phyloP scores from a whole-genome alignment of 2,113 vertebrate genomes.

The Myxocyprinus asiaticus region DNA sequence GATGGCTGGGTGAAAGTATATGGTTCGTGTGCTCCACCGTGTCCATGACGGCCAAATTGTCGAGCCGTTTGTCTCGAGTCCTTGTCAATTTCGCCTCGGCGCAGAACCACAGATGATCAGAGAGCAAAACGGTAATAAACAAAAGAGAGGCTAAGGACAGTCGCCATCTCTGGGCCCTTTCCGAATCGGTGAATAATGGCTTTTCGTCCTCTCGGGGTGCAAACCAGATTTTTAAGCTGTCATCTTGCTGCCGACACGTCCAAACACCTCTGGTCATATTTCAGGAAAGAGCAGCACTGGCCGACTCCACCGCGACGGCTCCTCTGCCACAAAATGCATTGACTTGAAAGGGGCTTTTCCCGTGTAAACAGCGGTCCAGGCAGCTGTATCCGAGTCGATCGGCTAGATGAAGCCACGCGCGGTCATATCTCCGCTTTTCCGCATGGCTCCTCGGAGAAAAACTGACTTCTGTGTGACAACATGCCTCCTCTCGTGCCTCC shows the following conservation, averaged over 20 bases:
- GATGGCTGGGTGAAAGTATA: slow-evolving; percentile 66
- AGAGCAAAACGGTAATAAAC: slow-evolving; percentile 98
- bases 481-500: slow-evolving; percentile 77
- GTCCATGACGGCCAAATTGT: slow-evolving; percentile 65
- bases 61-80: slow-evolving; percentile 76
- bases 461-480: slow-evolving; percentile 82
- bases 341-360: slow-evolving; percentile 78
- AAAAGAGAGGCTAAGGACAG: slow-evolving; percentile 98
- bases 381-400: slow-evolving; percentile 65
- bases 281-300: slow-evolving; percentile 94
- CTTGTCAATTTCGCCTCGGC: slow-evolving; percentile 94
- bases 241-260: slow-evolving; percentile 98
- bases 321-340: slow-evolving; percentile 94
- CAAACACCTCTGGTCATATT: slow-evolving; percentile 99
- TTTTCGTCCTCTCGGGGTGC: slow-evolving; percentile 98
- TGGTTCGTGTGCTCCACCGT: slow-evolving; percentile 68
- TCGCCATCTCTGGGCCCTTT: slow-evolving; percentile 99
- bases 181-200: slow-evolving; percentile 96
- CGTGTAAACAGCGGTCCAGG: slow-evolving; percentile 67
- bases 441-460: slow-evolving; percentile 84
- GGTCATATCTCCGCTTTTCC: slow-evolving; percentile 83
- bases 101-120: slow-evolving; percentile 99
- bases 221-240: slow-evolving; percentile 94
- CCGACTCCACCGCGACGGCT: slow-evolving; percentile 97
- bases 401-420: slow-evolving; percentile 80